Conservation (phyloP, 2,113 vertebrate species). For the Heloderma charlesbogerti region DNA sequence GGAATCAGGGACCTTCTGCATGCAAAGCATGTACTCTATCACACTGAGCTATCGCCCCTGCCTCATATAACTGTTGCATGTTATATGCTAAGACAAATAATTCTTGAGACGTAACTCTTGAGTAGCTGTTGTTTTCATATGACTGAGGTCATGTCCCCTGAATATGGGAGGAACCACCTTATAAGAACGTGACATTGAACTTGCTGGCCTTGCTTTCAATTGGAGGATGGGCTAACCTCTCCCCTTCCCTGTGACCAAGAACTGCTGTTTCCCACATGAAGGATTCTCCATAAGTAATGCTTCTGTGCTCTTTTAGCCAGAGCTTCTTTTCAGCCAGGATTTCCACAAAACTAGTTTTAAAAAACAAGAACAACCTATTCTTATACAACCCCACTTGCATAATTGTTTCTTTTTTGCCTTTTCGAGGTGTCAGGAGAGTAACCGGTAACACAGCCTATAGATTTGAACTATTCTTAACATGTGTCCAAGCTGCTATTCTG, state of each 20-base stretch:
- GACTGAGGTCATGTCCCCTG: not conserved
- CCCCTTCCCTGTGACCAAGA: not conserved
- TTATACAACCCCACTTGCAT: constrained; percentile 2
- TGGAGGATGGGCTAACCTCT: not conserved
- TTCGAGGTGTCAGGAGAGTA: not conserved
- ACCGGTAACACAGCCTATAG: rapidly evolving
- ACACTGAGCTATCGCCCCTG: too few species aligned
- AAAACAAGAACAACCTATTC: constrained; percentile 21
- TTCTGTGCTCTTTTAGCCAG: not conserved
- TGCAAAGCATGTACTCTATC: too few species aligned
- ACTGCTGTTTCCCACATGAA: not conserved
- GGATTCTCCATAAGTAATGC: not conserved
- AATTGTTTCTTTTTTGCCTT: constrained; percentile 24
- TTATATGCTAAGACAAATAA: not conserved
- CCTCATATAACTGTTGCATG: too few species aligned
- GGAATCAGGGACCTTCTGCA: too few species aligned
- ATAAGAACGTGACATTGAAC: not conserved
- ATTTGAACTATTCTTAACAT: not conserved
- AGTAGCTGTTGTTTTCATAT: not conserved
- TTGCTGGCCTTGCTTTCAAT: not conserved
- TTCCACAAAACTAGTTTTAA: constrained; percentile 34
- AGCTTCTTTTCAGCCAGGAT: constrained; percentile 33
- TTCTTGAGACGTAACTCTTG: too few species aligned
- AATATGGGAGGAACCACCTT: not conserved
- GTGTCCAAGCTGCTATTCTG: not conserved